Conservation (phyloP, 2,113 vertebrate genomes). For the Dendropsophus ebraccatus region DNA sequence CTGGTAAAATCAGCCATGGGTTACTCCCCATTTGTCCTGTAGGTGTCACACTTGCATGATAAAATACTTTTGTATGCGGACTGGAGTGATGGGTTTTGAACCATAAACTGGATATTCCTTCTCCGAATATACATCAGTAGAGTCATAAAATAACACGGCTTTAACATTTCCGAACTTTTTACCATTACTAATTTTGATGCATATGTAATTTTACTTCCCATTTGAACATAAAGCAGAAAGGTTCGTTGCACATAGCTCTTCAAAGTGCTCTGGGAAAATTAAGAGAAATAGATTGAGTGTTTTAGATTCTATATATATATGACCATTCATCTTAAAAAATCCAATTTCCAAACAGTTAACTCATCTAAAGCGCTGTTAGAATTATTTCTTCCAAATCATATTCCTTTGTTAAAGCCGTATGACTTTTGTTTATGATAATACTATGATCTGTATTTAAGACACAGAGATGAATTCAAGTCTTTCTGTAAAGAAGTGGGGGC, state of each 20-base stretch:
- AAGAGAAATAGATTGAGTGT: slow-evolving; percentile 52
- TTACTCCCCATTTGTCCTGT: slow-evolving; percentile 64
- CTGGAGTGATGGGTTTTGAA: slow-evolving; percentile 29
- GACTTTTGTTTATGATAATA: neutral
- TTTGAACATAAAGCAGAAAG: slow-evolving; percentile 50
- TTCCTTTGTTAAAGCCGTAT: slow-evolving; percentile 30
- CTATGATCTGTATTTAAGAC: slow-evolving; percentile 27
- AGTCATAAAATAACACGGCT: neutral
- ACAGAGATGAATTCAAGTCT: neutral
- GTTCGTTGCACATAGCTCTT: neutral
- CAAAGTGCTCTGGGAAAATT: slow-evolving; percentile 52
- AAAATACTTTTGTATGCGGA: slow-evolving; percentile 51
- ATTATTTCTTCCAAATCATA: slow-evolving; percentile 15
- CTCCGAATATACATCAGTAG: slow-evolving; percentile 39
- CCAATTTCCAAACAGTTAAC: slow-evolving; percentile 52
- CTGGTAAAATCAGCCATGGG: neutral
- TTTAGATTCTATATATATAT: slow-evolving; percentile 39
- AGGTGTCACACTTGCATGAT: slow-evolving; percentile 76
- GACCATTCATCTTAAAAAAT: slow-evolving; percentile 54
- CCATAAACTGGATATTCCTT: slow-evolving; percentile 45
- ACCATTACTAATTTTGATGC: slow-evolving; percentile 49
- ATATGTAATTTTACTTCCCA: slow-evolving; percentile 33
- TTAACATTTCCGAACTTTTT: slow-evolving; percentile 54
- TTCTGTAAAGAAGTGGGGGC: neutral
- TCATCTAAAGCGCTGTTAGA: slow-evolving; percentile 45